A percentile compares a stretch with the other conserved stretches of the same genome.
These are phyloP conservation scores for Ascidia mentula DNA, from an alignment of 23 tunicate genomes.

Conservation along the genomic window DNA sequence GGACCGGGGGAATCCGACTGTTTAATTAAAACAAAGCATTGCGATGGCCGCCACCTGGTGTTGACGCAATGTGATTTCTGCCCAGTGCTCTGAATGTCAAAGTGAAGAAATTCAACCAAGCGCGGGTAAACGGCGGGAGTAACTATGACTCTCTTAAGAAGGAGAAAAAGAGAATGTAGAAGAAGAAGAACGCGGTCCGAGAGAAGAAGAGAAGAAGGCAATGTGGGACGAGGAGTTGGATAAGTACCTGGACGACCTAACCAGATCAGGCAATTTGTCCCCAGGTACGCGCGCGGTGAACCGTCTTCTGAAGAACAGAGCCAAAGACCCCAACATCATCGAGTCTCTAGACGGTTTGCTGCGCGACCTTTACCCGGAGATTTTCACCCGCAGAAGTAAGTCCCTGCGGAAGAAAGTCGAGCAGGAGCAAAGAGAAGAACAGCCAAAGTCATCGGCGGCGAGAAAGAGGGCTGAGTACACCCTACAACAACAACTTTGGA, in stretches of 20 bases:
- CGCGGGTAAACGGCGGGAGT: too few relatives aligned
- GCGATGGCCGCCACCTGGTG: too few relatives aligned
- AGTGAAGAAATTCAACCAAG: too few relatives aligned
- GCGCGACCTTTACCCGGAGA: background rate
- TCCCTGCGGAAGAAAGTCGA: background rate
- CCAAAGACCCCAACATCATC: background rate
- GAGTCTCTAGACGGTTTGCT: background rate
- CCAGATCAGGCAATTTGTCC: background rate
- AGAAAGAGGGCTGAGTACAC: conserved; percentile 6
- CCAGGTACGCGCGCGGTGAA: background rate
- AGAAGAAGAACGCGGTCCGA: too few relatives aligned
- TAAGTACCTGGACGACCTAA: background rate
- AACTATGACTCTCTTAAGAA: too few relatives aligned
- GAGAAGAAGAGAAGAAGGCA: background rate
- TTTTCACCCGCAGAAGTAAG: background rate
- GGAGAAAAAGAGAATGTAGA: too few relatives aligned
- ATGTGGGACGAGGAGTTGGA: background rate
- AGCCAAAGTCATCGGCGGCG: background rate
- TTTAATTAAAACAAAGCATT: too few relatives aligned
- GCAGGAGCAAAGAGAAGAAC: background rate
- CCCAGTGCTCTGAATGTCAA: too few relatives aligned
- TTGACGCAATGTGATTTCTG: too few relatives aligned
- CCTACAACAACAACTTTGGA: conserved; percentile 3
- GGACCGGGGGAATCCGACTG: too few relatives aligned
- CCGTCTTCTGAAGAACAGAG: background rate